A percentile compares a stretch with the other conserved stretches of the same genome.
These are phyloP conservation scores for Morone saxatilis DNA, from an alignment of 2,113 vertebrate genomes.

Conservation along the genomic window DNA sequence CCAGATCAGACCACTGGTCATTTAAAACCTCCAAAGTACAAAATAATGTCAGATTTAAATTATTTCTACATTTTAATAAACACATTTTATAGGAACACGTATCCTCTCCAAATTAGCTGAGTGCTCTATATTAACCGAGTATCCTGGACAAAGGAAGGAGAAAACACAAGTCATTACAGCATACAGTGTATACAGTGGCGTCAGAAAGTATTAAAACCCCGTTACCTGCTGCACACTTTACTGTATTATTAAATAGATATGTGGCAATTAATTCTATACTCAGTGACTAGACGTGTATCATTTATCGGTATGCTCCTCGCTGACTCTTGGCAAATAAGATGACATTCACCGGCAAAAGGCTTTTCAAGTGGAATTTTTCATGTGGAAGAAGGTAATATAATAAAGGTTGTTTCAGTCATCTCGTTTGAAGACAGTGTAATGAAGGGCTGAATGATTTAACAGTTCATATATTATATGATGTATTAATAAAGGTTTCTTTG, in stretches of 20 bases:
- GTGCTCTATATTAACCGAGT: neutral
- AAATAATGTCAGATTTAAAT: too few species aligned
- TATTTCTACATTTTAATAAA: neutral
- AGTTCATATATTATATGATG: too few species aligned
- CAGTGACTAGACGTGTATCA: too few species aligned
- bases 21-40: conserved; percentile 45
- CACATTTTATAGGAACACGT: neutral
- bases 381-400: too few species aligned
- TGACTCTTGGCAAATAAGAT: too few species aligned
- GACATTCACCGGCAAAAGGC: too few species aligned
- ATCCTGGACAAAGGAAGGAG: neutral
- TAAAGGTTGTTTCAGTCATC: too few species aligned
- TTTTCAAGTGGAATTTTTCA: too few species aligned
- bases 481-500: too few species aligned
- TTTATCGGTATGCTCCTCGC: too few species aligned
- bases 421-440: too few species aligned
- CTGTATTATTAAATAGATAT: neutral
- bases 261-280: neutral
- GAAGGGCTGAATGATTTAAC: too few species aligned
- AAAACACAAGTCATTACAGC: neutral
- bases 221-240: neutral
- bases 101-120: neutral
- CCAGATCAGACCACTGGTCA: conserved; percentile 70
- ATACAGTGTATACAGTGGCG: neutral
- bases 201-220: neutral